Evolutionary conservation across 2,113 vertebrate genomes (phyloP).

Genomic region (Poecile atricapillus): DNA sequence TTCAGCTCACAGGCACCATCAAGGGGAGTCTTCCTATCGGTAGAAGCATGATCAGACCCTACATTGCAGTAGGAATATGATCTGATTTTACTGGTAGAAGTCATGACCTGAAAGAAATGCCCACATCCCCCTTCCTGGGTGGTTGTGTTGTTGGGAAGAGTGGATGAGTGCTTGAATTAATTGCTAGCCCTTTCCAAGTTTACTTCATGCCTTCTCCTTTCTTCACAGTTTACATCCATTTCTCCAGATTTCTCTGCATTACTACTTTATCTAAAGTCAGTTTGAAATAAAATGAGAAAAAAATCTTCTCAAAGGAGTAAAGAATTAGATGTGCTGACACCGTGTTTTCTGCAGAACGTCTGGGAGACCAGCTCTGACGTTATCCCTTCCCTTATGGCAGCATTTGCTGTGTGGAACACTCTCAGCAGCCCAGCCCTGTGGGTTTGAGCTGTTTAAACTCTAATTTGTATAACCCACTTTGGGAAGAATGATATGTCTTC

Average conservation of each 20-base stretch:
- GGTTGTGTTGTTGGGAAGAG: neutral
- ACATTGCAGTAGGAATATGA: neutral
- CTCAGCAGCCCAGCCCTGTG: neutral
- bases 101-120: neutral
- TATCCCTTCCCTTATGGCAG: neutral
- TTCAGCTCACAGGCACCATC: neutral
- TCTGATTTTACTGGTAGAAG: neutral
- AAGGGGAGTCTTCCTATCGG: neutral
- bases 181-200: neutral
- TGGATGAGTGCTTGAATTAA: neutral
- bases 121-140: neutral
- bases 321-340: neutral
- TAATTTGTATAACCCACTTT: neutral
- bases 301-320: neutral
- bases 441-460: neutral
- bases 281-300: neutral
- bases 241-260: neutral
- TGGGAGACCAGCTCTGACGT: neutral
- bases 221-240: neutral
- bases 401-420: neutral
- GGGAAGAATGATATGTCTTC: constrained; percentile 14
- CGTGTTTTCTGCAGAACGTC: neutral
- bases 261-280: neutral
- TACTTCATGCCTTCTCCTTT: neutral
- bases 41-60: neutral